Percentiles rank a stretch among this genome's conserved stretches.
Conservation (phyloP, 2,113 vertebrate species). For the Coreoperca whiteheadi region DNA sequence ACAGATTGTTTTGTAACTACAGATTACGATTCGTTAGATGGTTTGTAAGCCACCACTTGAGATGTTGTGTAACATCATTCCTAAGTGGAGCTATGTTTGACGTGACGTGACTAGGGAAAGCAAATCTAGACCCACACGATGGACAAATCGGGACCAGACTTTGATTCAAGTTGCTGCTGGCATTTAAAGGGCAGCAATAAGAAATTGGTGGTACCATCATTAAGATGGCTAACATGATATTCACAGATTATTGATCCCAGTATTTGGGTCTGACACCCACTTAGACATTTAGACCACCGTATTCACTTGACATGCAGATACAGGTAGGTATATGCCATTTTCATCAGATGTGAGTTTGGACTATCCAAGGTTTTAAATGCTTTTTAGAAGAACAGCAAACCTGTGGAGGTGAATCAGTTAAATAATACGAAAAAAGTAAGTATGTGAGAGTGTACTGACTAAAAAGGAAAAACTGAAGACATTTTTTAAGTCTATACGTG, state of each 20-base stretch:
- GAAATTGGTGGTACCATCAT: neutral
- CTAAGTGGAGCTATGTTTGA: neutral
- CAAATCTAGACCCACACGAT: neutral
- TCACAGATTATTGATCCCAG: neutral
- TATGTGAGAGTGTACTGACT: neutral
- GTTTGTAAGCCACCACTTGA: neutral
- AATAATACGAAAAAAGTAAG: neutral
- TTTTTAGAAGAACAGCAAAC: neutral
- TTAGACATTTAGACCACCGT: neutral
- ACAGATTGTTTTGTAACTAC: neutral
- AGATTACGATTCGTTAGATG: neutral
- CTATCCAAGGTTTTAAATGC: neutral
- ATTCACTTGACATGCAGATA: neutral
- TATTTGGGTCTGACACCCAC: neutral
- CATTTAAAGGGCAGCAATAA: neutral
- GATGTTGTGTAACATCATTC: neutral
- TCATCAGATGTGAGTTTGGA: neutral
- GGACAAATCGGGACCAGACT: neutral
- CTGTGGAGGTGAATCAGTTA: neutral
- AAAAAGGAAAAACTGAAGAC: neutral
- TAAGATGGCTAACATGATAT: neutral
- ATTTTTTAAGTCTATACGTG: neutral
- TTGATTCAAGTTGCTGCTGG: neutral
- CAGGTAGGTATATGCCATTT: neutral
- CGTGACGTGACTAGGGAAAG: neutral